Percentiles rank a stretch among this genome's conserved stretches.
These are phyloP conservation scores for Neosalanx taihuensis DNA, from an alignment of 2,797 vertebrate species.

Conservation along the genomic window DNA sequence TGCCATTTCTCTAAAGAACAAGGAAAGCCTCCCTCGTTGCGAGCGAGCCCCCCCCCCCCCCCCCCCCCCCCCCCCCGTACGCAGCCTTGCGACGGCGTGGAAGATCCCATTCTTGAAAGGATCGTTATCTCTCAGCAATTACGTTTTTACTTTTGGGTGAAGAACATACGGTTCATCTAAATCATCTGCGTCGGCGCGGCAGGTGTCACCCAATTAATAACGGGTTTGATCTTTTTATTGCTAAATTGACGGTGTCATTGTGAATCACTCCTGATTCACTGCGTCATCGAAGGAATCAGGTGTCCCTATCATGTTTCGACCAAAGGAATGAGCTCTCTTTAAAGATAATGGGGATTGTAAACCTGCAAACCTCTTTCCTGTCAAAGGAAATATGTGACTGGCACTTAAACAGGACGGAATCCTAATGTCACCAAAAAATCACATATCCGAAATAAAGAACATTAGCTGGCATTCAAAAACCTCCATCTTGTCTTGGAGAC, in stretches of 20 bases:
- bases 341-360: conserved; percentile 1
- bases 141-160: conserved; percentile 46
- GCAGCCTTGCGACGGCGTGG: conserved; percentile 17
- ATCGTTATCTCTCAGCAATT: conserved; percentile 43
- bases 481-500: neutral
- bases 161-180: conserved; percentile 28
- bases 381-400: neutral
- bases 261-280: conserved; percentile 9
- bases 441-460: neutral
- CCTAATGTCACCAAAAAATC: neutral
- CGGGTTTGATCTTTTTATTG: conserved; percentile 22
- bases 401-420: neutral
- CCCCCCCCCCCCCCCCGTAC: conserved; percentile 34
- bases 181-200: conserved; percentile 29
- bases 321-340: neutral
- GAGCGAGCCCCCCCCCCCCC: conserved; percentile 39
- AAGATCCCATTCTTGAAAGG: conserved; percentile 35
- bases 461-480: neutral
- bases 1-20: conserved; percentile 20
- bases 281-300: neutral
- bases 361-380: neutral
- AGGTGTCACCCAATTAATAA: conserved; percentile 27
- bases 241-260: conserved; percentile 11
- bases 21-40: conserved; percentile 21
- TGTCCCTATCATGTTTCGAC: neutral